Evolutionary conservation across 2,113 vertebrate species (phyloP).

Genomic region (Pampusana beccarii): DNA sequence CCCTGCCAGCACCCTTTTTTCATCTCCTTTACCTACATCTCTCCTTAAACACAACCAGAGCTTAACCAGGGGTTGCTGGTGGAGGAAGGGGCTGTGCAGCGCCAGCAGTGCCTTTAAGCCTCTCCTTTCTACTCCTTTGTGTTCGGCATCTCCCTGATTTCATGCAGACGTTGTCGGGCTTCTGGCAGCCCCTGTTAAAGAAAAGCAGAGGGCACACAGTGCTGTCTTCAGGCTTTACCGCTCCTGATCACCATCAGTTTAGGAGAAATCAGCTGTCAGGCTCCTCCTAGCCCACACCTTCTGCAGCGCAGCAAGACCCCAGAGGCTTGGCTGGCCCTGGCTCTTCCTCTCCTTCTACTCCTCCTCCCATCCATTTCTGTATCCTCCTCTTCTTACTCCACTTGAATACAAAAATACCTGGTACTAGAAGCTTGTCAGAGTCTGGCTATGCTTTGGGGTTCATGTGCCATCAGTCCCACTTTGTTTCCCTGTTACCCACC

Average conservation of each 20-base stretch:
- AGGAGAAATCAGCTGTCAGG: background rate
- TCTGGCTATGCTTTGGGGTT: background rate
- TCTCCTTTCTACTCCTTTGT: background rate
- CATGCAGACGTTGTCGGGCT: fast-evolving
- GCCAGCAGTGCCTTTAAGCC: background rate
- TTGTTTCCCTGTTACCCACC: background rate
- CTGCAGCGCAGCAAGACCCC: background rate
- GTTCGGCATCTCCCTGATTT: background rate
- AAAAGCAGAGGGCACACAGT: fast-evolving
- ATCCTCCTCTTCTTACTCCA: background rate
- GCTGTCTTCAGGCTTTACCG: background rate
- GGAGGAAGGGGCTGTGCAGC: background rate
- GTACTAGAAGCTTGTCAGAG: background rate
- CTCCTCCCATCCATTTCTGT: background rate
- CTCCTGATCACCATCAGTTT: background rate
- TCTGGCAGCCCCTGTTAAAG: background rate
- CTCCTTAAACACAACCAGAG: background rate
- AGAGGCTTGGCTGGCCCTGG: background rate
- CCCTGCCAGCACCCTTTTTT: background rate
- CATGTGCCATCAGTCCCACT: background rate
- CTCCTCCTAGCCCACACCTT: background rate
- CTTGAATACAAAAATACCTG: background rate
- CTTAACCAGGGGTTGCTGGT: background rate
- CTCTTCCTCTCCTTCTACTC: background rate
- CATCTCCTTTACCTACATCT: background rate